Percentiles rank a stretch among this genome's conserved stretches.
Conservation (phyloP, 2,113 vertebrate genomes). For the Monopterus albus region DNA sequence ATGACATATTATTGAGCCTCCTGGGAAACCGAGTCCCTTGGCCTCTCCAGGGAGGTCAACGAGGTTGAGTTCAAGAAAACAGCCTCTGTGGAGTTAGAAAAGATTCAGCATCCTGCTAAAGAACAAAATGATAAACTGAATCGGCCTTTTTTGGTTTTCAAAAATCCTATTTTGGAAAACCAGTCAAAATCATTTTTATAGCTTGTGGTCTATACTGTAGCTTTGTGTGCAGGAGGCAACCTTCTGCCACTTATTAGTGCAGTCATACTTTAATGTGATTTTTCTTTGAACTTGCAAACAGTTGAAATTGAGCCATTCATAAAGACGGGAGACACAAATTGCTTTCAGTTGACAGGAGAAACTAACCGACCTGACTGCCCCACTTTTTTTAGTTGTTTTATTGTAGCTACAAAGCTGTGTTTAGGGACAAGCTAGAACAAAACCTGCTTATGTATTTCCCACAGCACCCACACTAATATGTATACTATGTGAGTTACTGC, state of each 20-base stretch:
- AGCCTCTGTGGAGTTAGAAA: not conserved
- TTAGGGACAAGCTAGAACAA: conserved; percentile 67
- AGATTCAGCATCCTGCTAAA: not conserved
- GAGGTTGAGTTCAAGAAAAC: not conserved
- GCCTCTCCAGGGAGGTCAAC: not conserved
- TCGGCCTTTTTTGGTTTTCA: not conserved
- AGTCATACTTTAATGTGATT: conserved; percentile 18
- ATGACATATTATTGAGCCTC: not conserved
- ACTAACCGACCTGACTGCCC: not conserved
- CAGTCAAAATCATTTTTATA: not conserved
- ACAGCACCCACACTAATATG: conserved; percentile 41
- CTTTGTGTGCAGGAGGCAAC: conserved; percentile 7
- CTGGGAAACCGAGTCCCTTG: not conserved
- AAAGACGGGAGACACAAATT: not conserved
- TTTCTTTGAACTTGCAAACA: conserved; percentile 5
- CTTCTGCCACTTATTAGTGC: conserved; percentile 23
- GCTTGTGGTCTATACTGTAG: not conserved
- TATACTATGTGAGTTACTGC: conserved; percentile 31
- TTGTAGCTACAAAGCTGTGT: conserved; percentile 5
- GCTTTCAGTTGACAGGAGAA: not conserved
- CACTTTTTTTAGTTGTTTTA: conserved; percentile 27
- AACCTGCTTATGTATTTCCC: conserved; percentile 59
- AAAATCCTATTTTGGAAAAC: not conserved
- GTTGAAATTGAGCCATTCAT: not conserved
- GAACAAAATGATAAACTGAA: not conserved